Evolutionary conservation across 1,140 invertebrate genomes (phyloP).

Genomic region (Drosophila insularis): DNA sequence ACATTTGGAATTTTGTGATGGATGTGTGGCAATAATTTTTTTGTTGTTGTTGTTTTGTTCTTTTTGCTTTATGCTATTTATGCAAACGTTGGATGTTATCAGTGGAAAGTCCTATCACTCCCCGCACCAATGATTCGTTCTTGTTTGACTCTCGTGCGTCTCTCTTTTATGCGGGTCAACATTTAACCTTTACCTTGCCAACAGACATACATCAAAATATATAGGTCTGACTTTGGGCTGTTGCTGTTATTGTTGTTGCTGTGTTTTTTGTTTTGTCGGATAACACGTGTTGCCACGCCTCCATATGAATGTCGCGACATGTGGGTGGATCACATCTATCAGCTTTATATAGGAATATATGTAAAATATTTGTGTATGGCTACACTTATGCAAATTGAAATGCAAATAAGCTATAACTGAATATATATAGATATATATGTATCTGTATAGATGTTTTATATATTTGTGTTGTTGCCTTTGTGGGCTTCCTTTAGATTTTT

Average conservation of each 20-base stretch:
- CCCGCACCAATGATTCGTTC: neutral
- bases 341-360: constrained; percentile 32
- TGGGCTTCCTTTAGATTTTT: constrained; percentile 28
- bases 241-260: no score
- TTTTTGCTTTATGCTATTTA: constrained; percentile 40
- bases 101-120: constrained; percentile 27
- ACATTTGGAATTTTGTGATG: constrained; percentile 54
- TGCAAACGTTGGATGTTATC: constrained; percentile 55
- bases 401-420: constrained; percentile 57
- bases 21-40: constrained; percentile 54
- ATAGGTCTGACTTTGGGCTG: constrained; percentile 32
- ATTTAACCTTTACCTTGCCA: constrained; percentile 61
- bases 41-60: neutral
- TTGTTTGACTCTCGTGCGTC: constrained; percentile 9
- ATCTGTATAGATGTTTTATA: constrained; percentile 10
- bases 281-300: constrained; percentile 46
- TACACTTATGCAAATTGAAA: constrained; percentile 69
- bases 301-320: constrained; percentile 7
- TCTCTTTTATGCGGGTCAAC: constrained; percentile 49
- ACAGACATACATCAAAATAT: constrained; percentile 59
- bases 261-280: constrained; percentile 11
- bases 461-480: neutral
- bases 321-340: constrained; percentile 43
- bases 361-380: constrained; percentile 18
- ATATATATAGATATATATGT: constrained; percentile 25